Evolutionary conservation across 2,888 invertebrate species (phyloP).

Genomic region (Perithous albicinctus): DNA sequence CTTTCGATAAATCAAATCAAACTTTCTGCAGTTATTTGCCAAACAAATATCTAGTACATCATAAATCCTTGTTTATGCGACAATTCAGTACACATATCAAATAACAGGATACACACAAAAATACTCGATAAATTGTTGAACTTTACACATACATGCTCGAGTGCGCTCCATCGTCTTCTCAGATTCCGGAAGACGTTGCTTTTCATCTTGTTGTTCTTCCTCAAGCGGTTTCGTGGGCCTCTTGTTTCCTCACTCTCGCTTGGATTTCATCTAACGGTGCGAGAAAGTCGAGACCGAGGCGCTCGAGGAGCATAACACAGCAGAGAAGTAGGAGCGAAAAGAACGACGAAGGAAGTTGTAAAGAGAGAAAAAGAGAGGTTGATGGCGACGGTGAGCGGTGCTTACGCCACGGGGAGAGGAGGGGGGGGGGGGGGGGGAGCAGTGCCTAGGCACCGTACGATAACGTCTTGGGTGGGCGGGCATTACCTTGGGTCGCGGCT

Average conservation of each 20-base stretch:
- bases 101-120: not conserved
- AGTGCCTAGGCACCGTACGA: conserved; percentile 67
- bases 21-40: not conserved
- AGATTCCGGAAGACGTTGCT: conserved; percentile 64
- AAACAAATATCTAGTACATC: too few species aligned
- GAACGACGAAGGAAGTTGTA: conserved; percentile 32
- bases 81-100: not conserved
- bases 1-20: too few species aligned
- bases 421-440: conserved; percentile 23
- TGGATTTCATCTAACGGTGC: conserved; percentile 49
- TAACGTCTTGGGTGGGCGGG: conserved; percentile 72
- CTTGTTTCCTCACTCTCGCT: conserved; percentile 45
- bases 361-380: conserved; percentile 11
- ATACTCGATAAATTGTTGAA: conserved; percentile 38
- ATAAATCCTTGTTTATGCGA: not conserved
- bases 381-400: conserved; percentile 46
- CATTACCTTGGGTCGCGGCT: conserved; percentile 67
- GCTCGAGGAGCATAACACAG: conserved; percentile 23
- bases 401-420: conserved; percentile 57
- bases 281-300: conserved; percentile 59
- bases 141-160: conserved; percentile 29
- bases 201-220: conserved; percentile 43
- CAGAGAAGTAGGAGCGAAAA: conserved; percentile 1
- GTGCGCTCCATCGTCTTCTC: conserved; percentile 50
- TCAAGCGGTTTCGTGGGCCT: conserved; percentile 27